phyloP scores from a whole-genome alignment of 2,797 vertebrate species.

The Falco berigora region DNA sequence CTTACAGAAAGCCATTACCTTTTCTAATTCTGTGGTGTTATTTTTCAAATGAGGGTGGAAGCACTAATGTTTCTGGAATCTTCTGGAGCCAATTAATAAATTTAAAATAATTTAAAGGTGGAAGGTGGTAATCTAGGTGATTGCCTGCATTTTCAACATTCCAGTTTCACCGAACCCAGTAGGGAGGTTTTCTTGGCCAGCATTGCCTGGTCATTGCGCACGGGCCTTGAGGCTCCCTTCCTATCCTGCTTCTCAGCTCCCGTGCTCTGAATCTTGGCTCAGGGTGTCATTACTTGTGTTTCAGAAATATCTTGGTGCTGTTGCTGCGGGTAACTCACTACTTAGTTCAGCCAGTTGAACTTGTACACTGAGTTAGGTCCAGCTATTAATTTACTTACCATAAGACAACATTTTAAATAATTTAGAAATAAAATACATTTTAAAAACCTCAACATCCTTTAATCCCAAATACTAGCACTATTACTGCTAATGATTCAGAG shows the following conservation, averaged over 20 bases:
- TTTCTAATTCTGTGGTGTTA: not conserved
- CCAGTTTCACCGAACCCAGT: not conserved
- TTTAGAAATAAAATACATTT: not conserved
- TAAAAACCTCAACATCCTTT: rapidly evolving
- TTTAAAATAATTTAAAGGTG: not conserved
- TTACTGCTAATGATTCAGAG: not conserved
- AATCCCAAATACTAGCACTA: not conserved
- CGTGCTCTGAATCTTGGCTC: not conserved
- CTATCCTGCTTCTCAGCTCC: not conserved
- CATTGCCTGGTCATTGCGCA: not conserved
- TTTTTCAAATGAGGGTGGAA: not conserved
- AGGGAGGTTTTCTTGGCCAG: not conserved
- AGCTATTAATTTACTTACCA: not conserved
- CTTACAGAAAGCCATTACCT: not conserved
- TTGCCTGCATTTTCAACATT: not conserved
- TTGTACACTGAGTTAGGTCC: not conserved
- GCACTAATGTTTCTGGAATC: not conserved
- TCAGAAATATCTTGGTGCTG: not conserved
- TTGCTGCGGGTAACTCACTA: not conserved
- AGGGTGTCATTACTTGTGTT: not conserved
- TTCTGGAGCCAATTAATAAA: not conserved
- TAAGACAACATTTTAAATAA: not conserved
- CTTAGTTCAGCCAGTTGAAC: not conserved
- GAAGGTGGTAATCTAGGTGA: not conserved
- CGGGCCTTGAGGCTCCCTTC: not conserved